Base-by-base conservation (phyloP, 2,113 vertebrate species). In the Pyxicephalus adspersus region DNA sequence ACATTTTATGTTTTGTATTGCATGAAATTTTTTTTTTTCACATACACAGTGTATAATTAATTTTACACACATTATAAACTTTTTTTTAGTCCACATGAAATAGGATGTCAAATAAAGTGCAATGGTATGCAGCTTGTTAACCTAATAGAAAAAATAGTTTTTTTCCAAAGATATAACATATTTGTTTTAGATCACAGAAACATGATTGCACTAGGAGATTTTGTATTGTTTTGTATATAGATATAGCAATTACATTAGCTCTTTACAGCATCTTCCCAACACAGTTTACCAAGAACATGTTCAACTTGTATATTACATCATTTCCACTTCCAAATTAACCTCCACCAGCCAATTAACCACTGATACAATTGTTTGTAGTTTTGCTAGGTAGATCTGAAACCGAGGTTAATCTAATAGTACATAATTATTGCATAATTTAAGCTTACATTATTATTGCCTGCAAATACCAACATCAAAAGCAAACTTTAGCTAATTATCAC, bases 381-480 rank as follows among this genome's bases (percentile, higher is more conserved):
- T 57, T 5, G 9, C 28, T 57, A 57, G 52, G 70, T 73, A 73
- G 70, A 73, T 73, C 70, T 57, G 45, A 70, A 55, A 73, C 71
- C 19, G 9, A 57, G 34, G 20, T 57, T 72, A 58, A 73, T 60
- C n/a, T 60, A 60, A 60, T 73, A 31, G 70, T 34, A 31, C 52
- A 58, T 73, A 54, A 72, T 72, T 72, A 72, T 54, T 72, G 68
- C 68, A 55, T 55, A 54, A 72, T 45, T 45, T 45, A 45, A 13
- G 38, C 38, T 54, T 72, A 51, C 68, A 72, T 55, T 29, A 72
- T 72, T 72, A 72, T 55, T 6, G 25, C 68, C 51, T 31, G 23
- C 68, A 72, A 72, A 72, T 28, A 72, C 68, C 26, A 51, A 72
- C 68, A 55, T 55, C 68, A 72, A 72, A 72, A 51, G 68, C 51